Conservation (phyloP, 2,113 vertebrate genomes). For the Peucedramus taeniatus region DNA sequence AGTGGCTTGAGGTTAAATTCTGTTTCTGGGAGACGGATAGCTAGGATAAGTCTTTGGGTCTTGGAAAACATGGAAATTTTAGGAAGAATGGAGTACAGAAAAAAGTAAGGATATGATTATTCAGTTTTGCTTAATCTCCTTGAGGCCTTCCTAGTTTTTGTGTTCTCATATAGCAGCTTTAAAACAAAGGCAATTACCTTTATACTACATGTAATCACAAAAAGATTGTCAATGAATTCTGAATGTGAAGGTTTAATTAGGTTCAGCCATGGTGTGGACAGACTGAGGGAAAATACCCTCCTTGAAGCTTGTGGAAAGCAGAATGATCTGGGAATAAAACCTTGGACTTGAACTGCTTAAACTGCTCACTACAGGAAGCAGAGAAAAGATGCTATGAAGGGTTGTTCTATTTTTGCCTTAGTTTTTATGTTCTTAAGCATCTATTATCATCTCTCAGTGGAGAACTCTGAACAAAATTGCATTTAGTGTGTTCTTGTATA, state of each 20-base stretch:
- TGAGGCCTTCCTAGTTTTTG: background rate
- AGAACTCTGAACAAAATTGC: background rate
- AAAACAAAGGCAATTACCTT: background rate
- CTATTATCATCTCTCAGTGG: background rate
- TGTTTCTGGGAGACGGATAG: background rate
- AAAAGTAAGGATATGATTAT: background rate
- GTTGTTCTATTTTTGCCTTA: background rate
- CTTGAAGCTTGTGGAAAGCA: background rate
- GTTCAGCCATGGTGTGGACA: background rate
- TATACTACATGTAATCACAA: background rate
- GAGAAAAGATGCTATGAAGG: background rate
- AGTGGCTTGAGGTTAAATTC: background rate
- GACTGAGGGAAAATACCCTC: background rate
- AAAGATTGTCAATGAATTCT: background rate
- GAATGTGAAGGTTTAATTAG: background rate
- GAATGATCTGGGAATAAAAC: background rate
- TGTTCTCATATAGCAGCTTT: background rate
- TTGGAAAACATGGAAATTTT: background rate
- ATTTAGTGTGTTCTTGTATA: background rate
- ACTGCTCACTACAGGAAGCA: background rate
- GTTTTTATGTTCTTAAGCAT: background rate
- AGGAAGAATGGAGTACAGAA: background rate
- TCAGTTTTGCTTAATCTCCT: background rate
- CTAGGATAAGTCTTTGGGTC: background rate
- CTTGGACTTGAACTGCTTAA: background rate